phyloP scores from a whole-genome alignment of 2,888 invertebrate genomes.

The Drosophila histrio region DNA sequence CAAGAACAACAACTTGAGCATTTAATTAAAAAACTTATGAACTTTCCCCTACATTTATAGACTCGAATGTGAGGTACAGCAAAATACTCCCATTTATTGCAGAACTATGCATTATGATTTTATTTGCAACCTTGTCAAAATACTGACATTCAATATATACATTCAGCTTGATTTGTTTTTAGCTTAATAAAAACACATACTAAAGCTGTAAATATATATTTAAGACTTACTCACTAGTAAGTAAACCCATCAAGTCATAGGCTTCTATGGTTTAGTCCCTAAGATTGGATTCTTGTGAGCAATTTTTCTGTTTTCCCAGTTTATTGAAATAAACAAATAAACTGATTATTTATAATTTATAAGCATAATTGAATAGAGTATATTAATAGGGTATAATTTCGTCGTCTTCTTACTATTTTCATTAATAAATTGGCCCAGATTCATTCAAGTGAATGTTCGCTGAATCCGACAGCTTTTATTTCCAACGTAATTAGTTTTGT shows the following conservation, averaged over 20 bases:
- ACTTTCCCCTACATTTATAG: neutral
- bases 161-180: neutral
- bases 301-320: neutral
- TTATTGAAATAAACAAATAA: neutral
- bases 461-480: conserved; percentile 8
- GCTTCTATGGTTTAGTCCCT: neutral
- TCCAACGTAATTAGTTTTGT: conserved; percentile 3
- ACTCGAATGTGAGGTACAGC: neutral
- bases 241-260: neutral
- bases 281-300: neutral
- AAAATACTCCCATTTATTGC: neutral
- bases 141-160: neutral
- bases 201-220: neutral
- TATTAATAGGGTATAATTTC: neutral
- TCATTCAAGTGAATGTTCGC: conserved; percentile 4
- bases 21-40: conserved; percentile 63
- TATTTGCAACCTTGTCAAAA: neutral
- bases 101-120: neutral
- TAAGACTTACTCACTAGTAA: neutral
- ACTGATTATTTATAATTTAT: no score
- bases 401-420: neutral
- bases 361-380: no score
- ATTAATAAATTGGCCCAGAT: conserved; percentile 22
- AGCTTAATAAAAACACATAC: neutral
- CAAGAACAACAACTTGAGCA: conserved; percentile 27